phyloP scores from a whole-genome alignment of 2,797 vertebrate species.

The Danionella dracula region DNA sequence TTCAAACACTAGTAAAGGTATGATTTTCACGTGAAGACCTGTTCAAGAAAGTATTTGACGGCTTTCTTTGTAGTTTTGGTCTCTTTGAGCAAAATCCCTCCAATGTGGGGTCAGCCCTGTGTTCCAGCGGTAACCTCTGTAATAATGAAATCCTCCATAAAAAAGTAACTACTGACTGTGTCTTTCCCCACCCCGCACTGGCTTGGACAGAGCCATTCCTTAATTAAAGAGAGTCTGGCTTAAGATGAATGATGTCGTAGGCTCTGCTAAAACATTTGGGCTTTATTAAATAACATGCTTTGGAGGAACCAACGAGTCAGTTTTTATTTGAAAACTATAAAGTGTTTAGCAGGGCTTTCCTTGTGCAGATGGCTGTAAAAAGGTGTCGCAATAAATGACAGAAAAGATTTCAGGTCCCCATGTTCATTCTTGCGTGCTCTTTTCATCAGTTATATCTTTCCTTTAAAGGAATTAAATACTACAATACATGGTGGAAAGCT shows the following conservation, averaged over 20 bases:
- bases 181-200: conserved; percentile 5
- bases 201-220: conserved; percentile 13
- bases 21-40: no score
- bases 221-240: conserved; percentile 39
- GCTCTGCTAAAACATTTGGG: conserved; percentile 60
- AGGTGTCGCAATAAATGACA: conserved; percentile 62
- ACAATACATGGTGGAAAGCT: background rate
- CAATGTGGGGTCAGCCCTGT: background rate
- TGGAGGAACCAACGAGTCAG: conserved; percentile 63
- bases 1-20: no score
- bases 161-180: conserved; percentile 3
- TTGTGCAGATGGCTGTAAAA: conserved; percentile 43
- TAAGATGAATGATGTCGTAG: conserved; percentile 51
- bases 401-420: conserved; percentile 53
- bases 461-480: conserved; percentile 27
- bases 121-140: conserved; percentile 12
- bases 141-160: conserved; percentile 30
- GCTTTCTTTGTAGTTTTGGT: no score
- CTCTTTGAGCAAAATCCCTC: no score
- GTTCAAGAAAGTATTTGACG: no score
- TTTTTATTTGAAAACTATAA: conserved; percentile 70
- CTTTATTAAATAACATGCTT: conserved; percentile 65
- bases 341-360: conserved; percentile 50
- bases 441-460: background rate
- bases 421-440: background rate